Percentiles rank a stretch among this genome's conserved stretches.
These are phyloP conservation scores for Drosophila paucipuncta DNA, from an alignment of 2,888 invertebrate species.

Conservation along the genomic window DNA sequence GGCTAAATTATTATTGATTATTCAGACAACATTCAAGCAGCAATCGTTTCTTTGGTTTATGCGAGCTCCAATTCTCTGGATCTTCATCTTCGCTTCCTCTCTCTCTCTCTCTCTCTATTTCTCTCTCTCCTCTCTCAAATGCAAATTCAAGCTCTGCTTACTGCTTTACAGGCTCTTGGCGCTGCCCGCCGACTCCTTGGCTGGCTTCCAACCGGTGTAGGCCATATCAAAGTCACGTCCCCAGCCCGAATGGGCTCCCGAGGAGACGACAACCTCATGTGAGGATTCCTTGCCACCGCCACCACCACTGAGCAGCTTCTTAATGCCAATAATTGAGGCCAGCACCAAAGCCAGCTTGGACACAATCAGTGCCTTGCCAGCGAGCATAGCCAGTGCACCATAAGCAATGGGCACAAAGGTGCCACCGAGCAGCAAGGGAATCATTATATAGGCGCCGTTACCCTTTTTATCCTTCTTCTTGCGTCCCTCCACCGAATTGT, in stretches of 20 bases:
- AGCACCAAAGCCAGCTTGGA: slow-evolving; percentile 93
- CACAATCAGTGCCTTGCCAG: slow-evolving; percentile 94
- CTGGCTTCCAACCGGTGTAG: slow-evolving; percentile 87
- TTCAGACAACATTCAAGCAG: slow-evolving; percentile 70
- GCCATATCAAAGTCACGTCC: slow-evolving; percentile 89
- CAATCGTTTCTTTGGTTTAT: slow-evolving; percentile 74
- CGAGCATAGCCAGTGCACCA: slow-evolving; percentile 92
- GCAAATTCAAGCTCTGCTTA: slow-evolving; percentile 57
- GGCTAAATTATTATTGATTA: slow-evolving; percentile 67
- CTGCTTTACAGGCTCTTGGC: slow-evolving; percentile 74
- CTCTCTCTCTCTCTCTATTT: background rate
- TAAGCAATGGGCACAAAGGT: slow-evolving; percentile 93
- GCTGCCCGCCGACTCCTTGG: slow-evolving; percentile 68
- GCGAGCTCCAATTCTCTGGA: slow-evolving; percentile 16
- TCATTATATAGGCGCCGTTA: slow-evolving; percentile 89
- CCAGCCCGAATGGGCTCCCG: slow-evolving; percentile 91
- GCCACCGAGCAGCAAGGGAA: slow-evolving; percentile 92
- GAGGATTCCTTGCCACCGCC: slow-evolving; percentile 88
- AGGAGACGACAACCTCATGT: slow-evolving; percentile 90
- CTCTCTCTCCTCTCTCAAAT: slow-evolving; percentile 38
- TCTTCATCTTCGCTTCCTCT: background rate
- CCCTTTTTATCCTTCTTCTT: slow-evolving; percentile 89
- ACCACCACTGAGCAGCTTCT: slow-evolving; percentile 91
- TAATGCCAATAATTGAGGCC: slow-evolving; percentile 93
- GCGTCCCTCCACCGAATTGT: slow-evolving; percentile 86